Percentiles rank a stretch among this genome's conserved stretches.
These are phyloP conservation scores for Agrotis segetum DNA, from an alignment of 2,888 invertebrate genomes.

Conservation along the genomic window DNA sequence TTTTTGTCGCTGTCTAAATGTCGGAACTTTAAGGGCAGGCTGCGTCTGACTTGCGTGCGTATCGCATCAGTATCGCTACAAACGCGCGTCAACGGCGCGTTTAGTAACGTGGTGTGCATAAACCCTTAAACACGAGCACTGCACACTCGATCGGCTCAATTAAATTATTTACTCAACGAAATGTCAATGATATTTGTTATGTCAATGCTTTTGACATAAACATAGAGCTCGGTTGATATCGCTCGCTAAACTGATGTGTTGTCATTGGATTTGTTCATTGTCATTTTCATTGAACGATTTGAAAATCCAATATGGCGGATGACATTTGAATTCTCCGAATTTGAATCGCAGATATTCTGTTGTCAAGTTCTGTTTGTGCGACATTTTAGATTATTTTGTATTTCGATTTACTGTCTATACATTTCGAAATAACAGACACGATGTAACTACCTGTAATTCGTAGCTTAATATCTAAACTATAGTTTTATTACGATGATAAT, in stretches of 20 bases:
- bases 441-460: too few species aligned
- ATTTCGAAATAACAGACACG: too few species aligned
- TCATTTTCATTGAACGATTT: constrained; percentile 28
- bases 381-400: constrained; percentile 22
- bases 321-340: constrained; percentile 38
- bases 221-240: constrained; percentile 18
- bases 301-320: constrained; percentile 50
- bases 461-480: neutral
- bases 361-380: constrained; percentile 22
- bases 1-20: too few species aligned
- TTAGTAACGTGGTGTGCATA: too few species aligned
- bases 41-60: too few species aligned
- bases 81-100: too few species aligned
- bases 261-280: constrained; percentile 44
- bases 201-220: constrained; percentile 23
- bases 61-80: too few species aligned
- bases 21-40: too few species aligned
- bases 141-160: neutral
- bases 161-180: constrained; percentile 24
- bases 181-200: constrained; percentile 9
- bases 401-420: neutral
- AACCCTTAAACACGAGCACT: neutral
- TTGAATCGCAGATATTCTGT: constrained; percentile 37
- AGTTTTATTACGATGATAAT: constrained; percentile 10
- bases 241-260: constrained; percentile 15